phyloP scores from a whole-genome alignment of 2,888 invertebrate species.

The Eristalinus aeneus region DNA sequence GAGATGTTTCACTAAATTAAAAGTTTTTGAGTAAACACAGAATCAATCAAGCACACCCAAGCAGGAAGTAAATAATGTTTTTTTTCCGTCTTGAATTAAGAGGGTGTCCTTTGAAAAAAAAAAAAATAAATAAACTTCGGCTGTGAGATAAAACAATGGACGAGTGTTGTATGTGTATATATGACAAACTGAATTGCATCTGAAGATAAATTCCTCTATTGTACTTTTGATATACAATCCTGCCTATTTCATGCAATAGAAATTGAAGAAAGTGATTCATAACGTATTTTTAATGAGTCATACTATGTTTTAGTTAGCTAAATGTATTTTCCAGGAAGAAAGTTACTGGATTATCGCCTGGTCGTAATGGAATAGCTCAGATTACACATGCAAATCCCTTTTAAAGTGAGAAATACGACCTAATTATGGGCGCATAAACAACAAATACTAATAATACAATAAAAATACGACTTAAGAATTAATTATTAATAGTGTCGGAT shows the following conservation, averaged over 20 bases:
- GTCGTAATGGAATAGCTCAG: too few relatives aligned
- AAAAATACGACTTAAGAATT: too few relatives aligned
- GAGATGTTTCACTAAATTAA: slow-evolving; percentile 66
- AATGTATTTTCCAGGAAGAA: not conserved
- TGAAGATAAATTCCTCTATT: not conserved
- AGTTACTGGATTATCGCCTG: too few relatives aligned
- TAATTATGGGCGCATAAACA: too few relatives aligned
- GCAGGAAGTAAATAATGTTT: slow-evolving; percentile 67
- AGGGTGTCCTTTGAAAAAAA: slow-evolving; percentile 48
- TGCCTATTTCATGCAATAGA: not conserved
- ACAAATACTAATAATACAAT: too few relatives aligned
- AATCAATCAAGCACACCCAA: slow-evolving; percentile 44
- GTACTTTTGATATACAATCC: not conserved
- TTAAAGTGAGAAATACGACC: too few relatives aligned
- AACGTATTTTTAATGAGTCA: not conserved
- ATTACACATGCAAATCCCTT: too few relatives aligned
- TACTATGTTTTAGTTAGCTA: not conserved
- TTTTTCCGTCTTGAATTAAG: slow-evolving; percentile 28
- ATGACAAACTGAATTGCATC: not conserved
- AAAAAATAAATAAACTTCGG: not conserved
- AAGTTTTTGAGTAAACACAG: slow-evolving; percentile 64
- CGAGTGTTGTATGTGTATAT: not conserved
- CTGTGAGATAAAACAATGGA: not conserved
- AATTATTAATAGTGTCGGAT: too few relatives aligned
- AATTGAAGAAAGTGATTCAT: not conserved